Percentiles rank a stretch among this genome's conserved stretches.
Conservation (phyloP, 2,797 vertebrate species). For the Lacerta bilineata region DNA sequence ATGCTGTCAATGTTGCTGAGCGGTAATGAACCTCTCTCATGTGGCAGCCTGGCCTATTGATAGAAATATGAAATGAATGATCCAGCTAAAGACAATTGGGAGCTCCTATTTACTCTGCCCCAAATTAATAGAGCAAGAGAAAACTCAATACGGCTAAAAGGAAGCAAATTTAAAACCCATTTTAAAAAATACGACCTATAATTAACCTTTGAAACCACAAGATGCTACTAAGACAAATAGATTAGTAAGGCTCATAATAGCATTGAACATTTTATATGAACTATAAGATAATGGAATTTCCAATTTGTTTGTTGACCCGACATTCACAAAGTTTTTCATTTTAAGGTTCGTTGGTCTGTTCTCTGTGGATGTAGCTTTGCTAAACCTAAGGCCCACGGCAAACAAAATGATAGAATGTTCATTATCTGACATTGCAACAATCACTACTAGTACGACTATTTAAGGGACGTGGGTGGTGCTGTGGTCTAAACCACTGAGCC, state of each 20-base stretch:
- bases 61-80: slow-evolving; percentile 52
- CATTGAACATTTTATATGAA: slow-evolving; percentile 30
- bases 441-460: too few species aligned
- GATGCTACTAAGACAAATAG: slow-evolving; percentile 44
- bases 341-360: not conserved
- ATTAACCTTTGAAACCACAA: slow-evolving; percentile 53
- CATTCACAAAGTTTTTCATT: not conserved
- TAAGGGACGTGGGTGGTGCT: too few species aligned
- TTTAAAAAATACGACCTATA: slow-evolving; percentile 17
- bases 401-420: not conserved
- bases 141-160: slow-evolving; percentile 52
- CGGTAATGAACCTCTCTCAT: slow-evolving; percentile 51
- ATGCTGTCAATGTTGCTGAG: slow-evolving; percentile 50
- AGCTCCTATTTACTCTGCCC: slow-evolving; percentile 48
- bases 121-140: slow-evolving; percentile 33
- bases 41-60: slow-evolving; percentile 52
- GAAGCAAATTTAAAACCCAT: slow-evolving; percentile 45
- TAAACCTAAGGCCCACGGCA: not conserved
- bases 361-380: not conserved
- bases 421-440: not conserved
- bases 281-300: slow-evolving; percentile 34
- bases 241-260: slow-evolving; percentile 53
- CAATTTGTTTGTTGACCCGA: not conserved
- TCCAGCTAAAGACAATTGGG: slow-evolving; percentile 41
- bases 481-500: too few species aligned